These are phyloP conservation scores for Odontomyia ornata DNA, from an alignment of 2,888 invertebrate genomes.

Conservation along the genomic window DNA sequence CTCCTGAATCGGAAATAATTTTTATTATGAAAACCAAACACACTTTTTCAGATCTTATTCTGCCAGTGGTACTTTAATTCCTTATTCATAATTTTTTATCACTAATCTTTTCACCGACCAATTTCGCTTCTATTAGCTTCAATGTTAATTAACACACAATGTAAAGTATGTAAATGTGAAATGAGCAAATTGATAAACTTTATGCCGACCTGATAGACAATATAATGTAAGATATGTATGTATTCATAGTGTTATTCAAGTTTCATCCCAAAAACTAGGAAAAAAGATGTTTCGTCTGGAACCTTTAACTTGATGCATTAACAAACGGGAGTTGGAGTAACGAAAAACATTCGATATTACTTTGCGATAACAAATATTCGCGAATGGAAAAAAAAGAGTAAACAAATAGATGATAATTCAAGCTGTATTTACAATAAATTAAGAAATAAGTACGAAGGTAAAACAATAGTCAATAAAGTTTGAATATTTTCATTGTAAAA, in stretches of 20 bases:
- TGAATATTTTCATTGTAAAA: conserved; percentile 48
- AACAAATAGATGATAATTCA: conserved; percentile 13
- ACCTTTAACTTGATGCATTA: neutral
- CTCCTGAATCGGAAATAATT: too few relatives aligned
- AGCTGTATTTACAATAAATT: conserved; percentile 36
- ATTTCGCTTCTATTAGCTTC: too few relatives aligned
- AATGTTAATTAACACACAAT: too few relatives aligned
- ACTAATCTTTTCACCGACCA: neutral
- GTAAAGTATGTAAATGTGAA: too few relatives aligned
- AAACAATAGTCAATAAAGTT: conserved; percentile 45
- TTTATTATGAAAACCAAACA: neutral
- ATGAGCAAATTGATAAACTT: conserved; percentile 25
- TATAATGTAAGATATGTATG: conserved; percentile 48
- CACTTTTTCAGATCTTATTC: neutral
- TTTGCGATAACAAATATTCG: neutral
- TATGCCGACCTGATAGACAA: conserved; percentile 51
- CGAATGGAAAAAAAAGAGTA: neutral
- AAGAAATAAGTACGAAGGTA: conserved; percentile 19
- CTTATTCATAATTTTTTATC: neutral
- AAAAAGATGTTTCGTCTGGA: neutral
- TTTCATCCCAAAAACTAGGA: conserved; percentile 6
- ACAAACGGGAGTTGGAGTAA: neutral
- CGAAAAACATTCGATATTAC: neutral
- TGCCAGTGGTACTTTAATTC: neutral
- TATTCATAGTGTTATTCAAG: conserved; percentile 21